A percentile compares a stretch with the other conserved stretches of the same genome.
Conservation (phyloP, 2,797 vertebrate species). For the Hemitrygon akajei region DNA sequence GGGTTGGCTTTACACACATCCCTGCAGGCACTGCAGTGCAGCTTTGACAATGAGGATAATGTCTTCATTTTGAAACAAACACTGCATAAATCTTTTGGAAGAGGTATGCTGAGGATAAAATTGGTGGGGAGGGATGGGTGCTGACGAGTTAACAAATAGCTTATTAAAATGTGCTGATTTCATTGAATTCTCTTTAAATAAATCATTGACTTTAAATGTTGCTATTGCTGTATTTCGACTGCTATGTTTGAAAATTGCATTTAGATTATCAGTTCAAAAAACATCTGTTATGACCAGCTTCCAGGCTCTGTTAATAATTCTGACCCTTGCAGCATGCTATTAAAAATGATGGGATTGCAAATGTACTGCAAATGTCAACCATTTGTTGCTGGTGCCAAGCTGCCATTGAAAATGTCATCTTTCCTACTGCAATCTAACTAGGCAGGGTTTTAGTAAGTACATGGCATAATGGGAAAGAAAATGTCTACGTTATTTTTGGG, state of each 20-base stretch:
- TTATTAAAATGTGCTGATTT: not conserved
- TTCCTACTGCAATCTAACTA: slow-evolving; percentile 66
- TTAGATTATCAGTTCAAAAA: slow-evolving; percentile 34
- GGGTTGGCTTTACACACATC: not conserved
- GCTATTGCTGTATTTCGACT: not conserved
- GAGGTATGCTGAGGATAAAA: not conserved
- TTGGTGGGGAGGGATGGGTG: not conserved
- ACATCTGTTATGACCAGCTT: slow-evolving; percentile 21
- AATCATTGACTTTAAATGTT: not conserved
- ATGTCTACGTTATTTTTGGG: slow-evolving; percentile 45
- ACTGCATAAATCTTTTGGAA: too few relatives aligned
- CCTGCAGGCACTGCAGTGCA: too few relatives aligned
- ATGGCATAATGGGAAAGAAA: slow-evolving; percentile 60
- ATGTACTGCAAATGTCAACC: slow-evolving; percentile 76
- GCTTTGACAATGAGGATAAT: too few relatives aligned
- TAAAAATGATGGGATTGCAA: slow-evolving; percentile 56
- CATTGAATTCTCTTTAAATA: not conserved
- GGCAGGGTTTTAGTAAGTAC: slow-evolving; percentile 66
- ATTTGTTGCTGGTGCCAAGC: slow-evolving; percentile 62
- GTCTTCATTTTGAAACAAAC: too few relatives aligned
- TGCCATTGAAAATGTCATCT: slow-evolving; percentile 78
- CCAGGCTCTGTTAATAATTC: slow-evolving; percentile 10
- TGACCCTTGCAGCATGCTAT: not conserved
- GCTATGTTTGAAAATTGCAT: slow-evolving; percentile 26
- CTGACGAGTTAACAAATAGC: not conserved